Evolutionary conservation across 2,797 vertebrate species (phyloP), one percentile per base, ranked within the genome.

Genomic region (Ctenopoma kingsleyae): DNA sequence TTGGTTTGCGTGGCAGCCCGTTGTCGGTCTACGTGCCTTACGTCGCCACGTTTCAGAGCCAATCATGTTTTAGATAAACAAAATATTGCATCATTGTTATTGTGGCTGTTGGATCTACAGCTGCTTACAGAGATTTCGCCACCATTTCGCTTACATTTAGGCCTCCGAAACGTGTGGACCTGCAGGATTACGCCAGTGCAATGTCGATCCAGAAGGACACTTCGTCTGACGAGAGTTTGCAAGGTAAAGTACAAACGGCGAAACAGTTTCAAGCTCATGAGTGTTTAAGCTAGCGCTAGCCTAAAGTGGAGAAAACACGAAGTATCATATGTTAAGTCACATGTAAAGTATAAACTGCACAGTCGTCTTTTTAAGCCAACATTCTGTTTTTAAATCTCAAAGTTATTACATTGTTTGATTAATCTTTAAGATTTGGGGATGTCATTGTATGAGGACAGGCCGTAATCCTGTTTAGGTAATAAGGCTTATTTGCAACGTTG

Each of bases 221-320:
- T 25, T 74, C 85, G 1, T 76, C 90, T 9, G 93, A 94, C 53
- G 93, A 94, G 48, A 93, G 89, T 79, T 78, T 95, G 49, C 94
- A 95, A 90, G 94, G 95, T 95, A 88, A 87, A 35, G 57, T 44
- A 35, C 52, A 13, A 22, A 46, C n/a, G 40, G 25, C 13, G 47
- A 19, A 56, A 12, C 23, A 25, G 57, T 38, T n/a, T 30, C 38
- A 46, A 35, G 16, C 23, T 48, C 35, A 17, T 0, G 36, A n/a
- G 22, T 35, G 30, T 62, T 44, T 67, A 27, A 49, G 79, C 13
- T 73, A 78, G 35, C 16, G 27, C 2, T 74, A 62, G 65, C 32
- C 0, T 4, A 35, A 7, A 35, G 54, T 22, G 30, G 4, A 22
- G 43, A 49, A 59, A 77, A 64, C n/a, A 59, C n/a, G 8, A 13